phyloP scores from a whole-genome alignment of 30 jellyfish, hydroid and myxozoan species.

The Phacellophora camtschatica region DNA sequence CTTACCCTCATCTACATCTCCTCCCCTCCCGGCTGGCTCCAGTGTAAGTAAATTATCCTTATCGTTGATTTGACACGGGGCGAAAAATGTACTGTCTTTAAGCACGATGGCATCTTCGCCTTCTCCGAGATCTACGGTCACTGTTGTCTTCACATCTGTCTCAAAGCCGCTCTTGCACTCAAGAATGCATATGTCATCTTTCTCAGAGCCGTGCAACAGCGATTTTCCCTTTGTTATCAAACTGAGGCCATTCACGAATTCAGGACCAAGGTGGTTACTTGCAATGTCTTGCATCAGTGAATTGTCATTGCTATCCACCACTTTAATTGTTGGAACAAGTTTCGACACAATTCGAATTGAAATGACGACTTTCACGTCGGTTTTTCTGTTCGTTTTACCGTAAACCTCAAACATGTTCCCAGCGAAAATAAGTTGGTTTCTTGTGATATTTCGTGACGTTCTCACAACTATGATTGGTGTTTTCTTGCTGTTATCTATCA shows the following conservation, averaged over 20 bases:
- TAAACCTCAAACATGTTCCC: slow-evolving; percentile 28
- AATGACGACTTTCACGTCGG: neutral
- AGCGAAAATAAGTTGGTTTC: slow-evolving; percentile 49
- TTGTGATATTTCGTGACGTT: slow-evolving; percentile 10
- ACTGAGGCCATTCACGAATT: slow-evolving; percentile 47
- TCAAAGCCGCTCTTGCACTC: neutral
- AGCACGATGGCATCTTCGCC: slow-evolving; percentile 49
- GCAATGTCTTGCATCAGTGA: slow-evolving; percentile 11
- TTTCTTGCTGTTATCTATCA: slow-evolving; percentile 57
- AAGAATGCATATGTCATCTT: slow-evolving; percentile 40
- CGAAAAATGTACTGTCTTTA: slow-evolving; percentile 63
- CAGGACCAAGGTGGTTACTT: slow-evolving; percentile 53
- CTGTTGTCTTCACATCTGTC: neutral
- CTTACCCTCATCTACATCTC: neutral
- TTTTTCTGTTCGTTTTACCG: neutral
- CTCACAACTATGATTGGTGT: slow-evolving; percentile 66
- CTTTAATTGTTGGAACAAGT: slow-evolving; percentile 28
- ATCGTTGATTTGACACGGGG: slow-evolving; percentile 49
- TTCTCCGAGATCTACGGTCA: slow-evolving; percentile 16
- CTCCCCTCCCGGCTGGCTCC: slow-evolving; percentile 13
- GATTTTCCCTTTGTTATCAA: slow-evolving; percentile 20
- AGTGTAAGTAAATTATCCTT: slow-evolving; percentile 14
- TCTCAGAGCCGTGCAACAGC: slow-evolving; percentile 18
- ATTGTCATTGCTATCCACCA: slow-evolving; percentile 40
- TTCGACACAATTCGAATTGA: slow-evolving; percentile 30